Evolutionary conservation across 2,888 invertebrate species (phyloP).

Genomic region (Abrostola triplasia): DNA sequence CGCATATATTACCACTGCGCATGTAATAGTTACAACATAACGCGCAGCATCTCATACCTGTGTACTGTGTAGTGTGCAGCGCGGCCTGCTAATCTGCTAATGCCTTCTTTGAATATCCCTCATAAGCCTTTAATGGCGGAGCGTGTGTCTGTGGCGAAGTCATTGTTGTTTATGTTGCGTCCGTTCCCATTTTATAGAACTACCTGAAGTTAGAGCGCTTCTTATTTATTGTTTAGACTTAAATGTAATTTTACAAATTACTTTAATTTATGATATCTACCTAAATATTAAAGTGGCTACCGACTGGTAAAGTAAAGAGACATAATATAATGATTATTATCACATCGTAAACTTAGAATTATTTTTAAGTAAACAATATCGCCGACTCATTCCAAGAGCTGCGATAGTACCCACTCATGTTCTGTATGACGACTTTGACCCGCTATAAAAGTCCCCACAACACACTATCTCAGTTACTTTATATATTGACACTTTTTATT

Average conservation of each 20-base stretch:
- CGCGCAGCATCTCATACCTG: background rate
- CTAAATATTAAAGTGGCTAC: no score
- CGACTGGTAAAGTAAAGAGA: no score
- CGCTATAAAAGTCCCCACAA: no score
- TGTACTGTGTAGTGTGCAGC: conserved; percentile 9
- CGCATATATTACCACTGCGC: background rate
- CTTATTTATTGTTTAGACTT: background rate
- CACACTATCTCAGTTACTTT: no score
- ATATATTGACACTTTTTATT: no score
- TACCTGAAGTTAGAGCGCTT: background rate
- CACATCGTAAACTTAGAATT: no score
- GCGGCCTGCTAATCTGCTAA: conserved; percentile 40
- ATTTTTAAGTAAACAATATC: no score
- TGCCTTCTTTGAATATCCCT: conserved; percentile 29
- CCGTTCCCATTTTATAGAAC: background rate
- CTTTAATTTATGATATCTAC: no score
- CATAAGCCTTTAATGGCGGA: conserved; percentile 41
- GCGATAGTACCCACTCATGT: no score
- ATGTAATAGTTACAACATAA: background rate
- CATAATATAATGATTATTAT: no score
- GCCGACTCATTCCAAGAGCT: no score
- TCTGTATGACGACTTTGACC: no score
- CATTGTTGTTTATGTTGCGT: conserved; percentile 6
- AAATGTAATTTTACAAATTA: background rate
- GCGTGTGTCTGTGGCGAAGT: conserved; percentile 8